Percentiles rank a stretch among this genome's conserved stretches.
These are phyloP conservation scores for Mantis religiosa DNA, from an alignment of 2,888 invertebrate species.

Conservation along the genomic window DNA sequence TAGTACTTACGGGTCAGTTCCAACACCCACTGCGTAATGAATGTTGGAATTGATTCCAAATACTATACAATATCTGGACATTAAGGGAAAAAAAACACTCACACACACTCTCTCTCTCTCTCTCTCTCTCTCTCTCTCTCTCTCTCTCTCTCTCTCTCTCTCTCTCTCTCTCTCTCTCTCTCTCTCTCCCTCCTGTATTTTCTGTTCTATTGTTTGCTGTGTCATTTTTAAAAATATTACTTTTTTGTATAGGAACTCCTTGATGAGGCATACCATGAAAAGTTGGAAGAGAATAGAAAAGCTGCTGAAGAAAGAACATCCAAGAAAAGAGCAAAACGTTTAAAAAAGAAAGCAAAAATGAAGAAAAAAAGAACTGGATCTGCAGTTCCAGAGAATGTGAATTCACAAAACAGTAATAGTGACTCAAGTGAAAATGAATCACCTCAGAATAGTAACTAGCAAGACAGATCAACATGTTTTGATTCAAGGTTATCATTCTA, in stretches of 20 bases:
- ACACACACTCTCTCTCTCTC: no score
- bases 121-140: no score
- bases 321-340: conserved; percentile 85
- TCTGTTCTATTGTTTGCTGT: neutral
- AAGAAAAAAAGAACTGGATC: conserved; percentile 44
- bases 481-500: conserved; percentile 19
- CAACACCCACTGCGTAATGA: no score
- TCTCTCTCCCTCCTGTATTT: neutral
- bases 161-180: no score
- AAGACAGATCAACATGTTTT: conserved; percentile 36
- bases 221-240: neutral
- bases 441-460: conserved; percentile 39
- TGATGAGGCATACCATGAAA: conserved; percentile 77
- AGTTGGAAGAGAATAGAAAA: conserved; percentile 69
- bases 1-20: no score
- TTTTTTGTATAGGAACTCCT: conserved; percentile 63
- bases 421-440: conserved; percentile 32
- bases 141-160: no score
- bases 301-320: conserved; percentile 78
- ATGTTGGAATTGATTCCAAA: no score
- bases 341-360: conserved; percentile 66
- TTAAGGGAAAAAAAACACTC: no score
- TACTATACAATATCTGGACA: no score
- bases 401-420: conserved; percentile 41
- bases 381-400: conserved; percentile 36